phyloP scores from a whole-genome alignment of 2,888 invertebrate genomes.

The Embidobia sp. region DNA sequence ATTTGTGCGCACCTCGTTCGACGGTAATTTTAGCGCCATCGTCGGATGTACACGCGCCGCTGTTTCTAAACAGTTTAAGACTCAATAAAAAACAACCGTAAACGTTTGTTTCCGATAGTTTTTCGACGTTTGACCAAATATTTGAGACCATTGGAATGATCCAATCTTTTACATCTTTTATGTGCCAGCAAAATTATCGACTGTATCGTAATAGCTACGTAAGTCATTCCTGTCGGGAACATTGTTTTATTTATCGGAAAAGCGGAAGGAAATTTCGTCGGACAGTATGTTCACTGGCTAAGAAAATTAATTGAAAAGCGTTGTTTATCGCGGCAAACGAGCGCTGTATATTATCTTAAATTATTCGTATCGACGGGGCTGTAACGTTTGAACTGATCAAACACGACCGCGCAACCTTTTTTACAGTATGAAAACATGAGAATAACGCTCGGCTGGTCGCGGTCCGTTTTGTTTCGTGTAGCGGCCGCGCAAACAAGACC shows the following conservation, averaged over 20 bases:
- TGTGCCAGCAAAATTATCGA: too few species aligned
- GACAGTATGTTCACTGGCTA: too few species aligned
- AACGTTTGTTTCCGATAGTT: too few species aligned
- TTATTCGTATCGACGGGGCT: conserved; percentile 17
- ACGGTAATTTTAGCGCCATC: conserved; percentile 2
- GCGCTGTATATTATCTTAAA: conserved; percentile 32
- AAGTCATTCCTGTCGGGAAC: too few species aligned
- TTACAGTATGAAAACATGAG: conserved; percentile 42
- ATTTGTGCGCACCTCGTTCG: conserved; percentile 8
- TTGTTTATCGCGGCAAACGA: not conserved
- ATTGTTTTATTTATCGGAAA: too few species aligned
- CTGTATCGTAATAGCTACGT: too few species aligned
- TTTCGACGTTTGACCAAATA: conserved; percentile 1
- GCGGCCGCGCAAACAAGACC: conserved; percentile 44
- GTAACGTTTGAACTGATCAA: conserved; percentile 40
- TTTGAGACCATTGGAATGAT: too few species aligned
- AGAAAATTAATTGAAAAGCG: too few species aligned
- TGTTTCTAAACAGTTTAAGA: conserved; percentile 1
- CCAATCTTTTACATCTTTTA: too few species aligned
- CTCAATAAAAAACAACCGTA: too few species aligned
- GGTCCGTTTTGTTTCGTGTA: conserved; percentile 49
- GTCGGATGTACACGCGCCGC: not conserved
- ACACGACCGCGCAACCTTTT: conserved; percentile 30
- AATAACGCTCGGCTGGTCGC: conserved; percentile 40
- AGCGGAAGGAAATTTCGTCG: not conserved